Percentiles rank a stretch among this genome's conserved stretches.
Conservation (phyloP, 2,888 invertebrate species). For the Aporophyla lueneburgensis region DNA sequence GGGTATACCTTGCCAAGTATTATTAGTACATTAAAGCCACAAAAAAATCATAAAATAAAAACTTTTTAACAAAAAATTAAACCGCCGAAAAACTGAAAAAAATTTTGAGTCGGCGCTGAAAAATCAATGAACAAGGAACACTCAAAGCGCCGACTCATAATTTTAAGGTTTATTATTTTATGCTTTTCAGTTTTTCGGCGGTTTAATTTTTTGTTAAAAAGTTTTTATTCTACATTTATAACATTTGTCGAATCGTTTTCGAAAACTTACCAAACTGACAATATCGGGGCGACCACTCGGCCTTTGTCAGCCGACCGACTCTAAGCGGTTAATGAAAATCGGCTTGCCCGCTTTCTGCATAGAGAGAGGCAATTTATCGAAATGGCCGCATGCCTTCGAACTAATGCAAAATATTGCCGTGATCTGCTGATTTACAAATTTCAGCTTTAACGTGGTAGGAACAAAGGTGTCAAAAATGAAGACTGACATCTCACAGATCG, state of each 20-base stretch:
- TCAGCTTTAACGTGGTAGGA: constrained; percentile 47
- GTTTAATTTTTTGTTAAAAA: too few relatives aligned
- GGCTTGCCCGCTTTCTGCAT: constrained; percentile 85
- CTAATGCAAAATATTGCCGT: constrained; percentile 82
- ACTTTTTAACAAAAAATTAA: too few relatives aligned
- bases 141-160: too few relatives aligned
- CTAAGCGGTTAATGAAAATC: constrained; percentile 86
- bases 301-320: constrained; percentile 75
- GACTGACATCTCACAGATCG: constrained; percentile 44
- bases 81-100: too few relatives aligned
- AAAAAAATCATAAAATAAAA: too few relatives aligned
- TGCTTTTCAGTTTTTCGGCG: too few relatives aligned
- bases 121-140: too few relatives aligned
- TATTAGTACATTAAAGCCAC: too few relatives aligned
- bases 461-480: constrained; percentile 37
- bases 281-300: constrained; percentile 71
- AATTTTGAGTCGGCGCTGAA: too few relatives aligned
- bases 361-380: constrained; percentile 87
- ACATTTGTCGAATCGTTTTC: constrained; percentile 29
- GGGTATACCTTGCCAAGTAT: too few relatives aligned
- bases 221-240: not conserved
- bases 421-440: constrained; percentile 53
- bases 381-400: constrained; percentile 81
- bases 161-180: too few relatives aligned
- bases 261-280: constrained; percentile 56